A percentile compares a stretch with the other conserved stretches of the same genome.
Evolutionary conservation across 1,140 invertebrate species (phyloP).

Genomic region (Drosophila kepulauana): DNA sequence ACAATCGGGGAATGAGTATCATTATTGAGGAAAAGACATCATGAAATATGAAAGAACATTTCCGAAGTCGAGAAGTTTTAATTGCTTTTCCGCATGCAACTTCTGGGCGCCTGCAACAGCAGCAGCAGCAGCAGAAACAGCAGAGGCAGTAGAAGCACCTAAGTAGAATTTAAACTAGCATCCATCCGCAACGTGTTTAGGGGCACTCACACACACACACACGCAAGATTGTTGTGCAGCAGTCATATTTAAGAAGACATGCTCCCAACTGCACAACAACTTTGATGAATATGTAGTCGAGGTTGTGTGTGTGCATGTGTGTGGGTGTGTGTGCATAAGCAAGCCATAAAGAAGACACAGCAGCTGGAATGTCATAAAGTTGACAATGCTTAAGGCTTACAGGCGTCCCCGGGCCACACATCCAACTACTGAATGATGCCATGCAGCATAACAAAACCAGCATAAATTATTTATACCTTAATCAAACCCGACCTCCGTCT

Average conservation of each 20-base stretch:
- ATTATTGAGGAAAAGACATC: conserved; percentile 69
- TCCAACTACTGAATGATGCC: background rate
- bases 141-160: conserved; percentile 1
- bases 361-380: conserved; percentile 71
- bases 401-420: conserved; percentile 2
- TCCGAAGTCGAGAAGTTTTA: conserved; percentile 76
- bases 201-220: conserved; percentile 23
- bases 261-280: conserved; percentile 55
- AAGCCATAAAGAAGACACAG: conserved; percentile 47
- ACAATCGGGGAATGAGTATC: conserved; percentile 3
- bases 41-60: conserved; percentile 80
- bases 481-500: conserved; percentile 51
- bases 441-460: conserved; percentile 53
- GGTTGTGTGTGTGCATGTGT: conserved; percentile 1
- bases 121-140: background rate
- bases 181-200: conserved; percentile 6
- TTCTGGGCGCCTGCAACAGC: conserved; percentile 40
- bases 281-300: conserved; percentile 65
- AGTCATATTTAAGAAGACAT: conserved; percentile 33
- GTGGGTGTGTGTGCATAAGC: conserved; percentile 27
- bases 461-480: conserved; percentile 79
- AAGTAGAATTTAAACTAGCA: conserved; percentile 22
- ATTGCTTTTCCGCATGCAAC: conserved; percentile 81
- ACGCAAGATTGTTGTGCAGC: conserved; percentile 23
- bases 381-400: conserved; percentile 66